A percentile compares a stretch with the other conserved stretches of the same genome.
These are phyloP conservation scores for Sinelater perroti DNA, from an alignment of 2,888 invertebrate species.

Conservation along the genomic window DNA sequence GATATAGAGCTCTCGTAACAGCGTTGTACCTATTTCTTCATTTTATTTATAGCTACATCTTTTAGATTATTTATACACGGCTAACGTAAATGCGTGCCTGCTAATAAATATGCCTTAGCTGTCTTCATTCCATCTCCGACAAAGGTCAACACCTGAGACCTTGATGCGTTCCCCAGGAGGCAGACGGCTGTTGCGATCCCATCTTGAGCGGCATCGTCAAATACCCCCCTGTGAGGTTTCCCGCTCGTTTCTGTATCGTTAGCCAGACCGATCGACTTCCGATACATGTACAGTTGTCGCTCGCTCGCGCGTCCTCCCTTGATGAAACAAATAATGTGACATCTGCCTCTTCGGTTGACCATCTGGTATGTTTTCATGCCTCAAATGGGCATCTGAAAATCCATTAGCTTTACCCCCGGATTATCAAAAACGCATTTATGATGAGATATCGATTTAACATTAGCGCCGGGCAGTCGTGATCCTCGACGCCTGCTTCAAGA, in stretches of 20 bases:
- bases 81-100: conserved; percentile 17
- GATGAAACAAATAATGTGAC: no score
- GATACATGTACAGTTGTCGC: conserved; percentile 28
- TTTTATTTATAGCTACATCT: conserved; percentile 13
- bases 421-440: conserved; percentile 15
- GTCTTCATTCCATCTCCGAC: conserved; percentile 21
- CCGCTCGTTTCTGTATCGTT: conserved; percentile 35
- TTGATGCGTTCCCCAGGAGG: conserved; percentile 17
- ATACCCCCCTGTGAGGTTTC: conserved; percentile 30
- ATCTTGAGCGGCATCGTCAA: conserved; percentile 28
- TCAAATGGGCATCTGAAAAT: conserved; percentile 4
- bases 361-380: neutral
- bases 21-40: no score
- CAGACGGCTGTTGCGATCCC: conserved; percentile 14
- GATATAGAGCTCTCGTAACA: no score
- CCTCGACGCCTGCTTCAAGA: neutral
- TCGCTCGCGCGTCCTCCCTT: no score
- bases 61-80: conserved; percentile 7
- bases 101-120: conserved; percentile 30
- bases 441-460: conserved; percentile 16
- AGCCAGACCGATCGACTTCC: conserved; percentile 31
- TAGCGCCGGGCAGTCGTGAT: neutral
- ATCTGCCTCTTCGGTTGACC: no score
- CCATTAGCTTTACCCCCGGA: conserved; percentile 13
- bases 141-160: conserved; percentile 34